Conservation (phyloP, 2,797 vertebrate species). For the Amniataba percoides region DNA sequence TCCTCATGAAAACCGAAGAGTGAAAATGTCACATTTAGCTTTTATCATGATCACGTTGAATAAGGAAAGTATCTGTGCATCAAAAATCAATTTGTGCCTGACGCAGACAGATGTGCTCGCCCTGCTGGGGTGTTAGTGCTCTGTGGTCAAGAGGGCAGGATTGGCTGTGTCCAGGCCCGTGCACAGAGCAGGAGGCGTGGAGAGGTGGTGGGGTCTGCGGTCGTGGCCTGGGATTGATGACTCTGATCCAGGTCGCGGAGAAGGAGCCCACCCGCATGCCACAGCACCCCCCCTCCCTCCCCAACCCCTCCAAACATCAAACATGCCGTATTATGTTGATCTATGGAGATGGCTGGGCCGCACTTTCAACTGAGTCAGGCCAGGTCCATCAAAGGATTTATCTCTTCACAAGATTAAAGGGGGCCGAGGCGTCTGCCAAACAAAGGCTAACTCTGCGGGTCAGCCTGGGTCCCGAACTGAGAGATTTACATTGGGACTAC, state of each 20-base stretch:
- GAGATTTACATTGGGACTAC: constrained; percentile 75
- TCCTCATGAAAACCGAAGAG: background rate
- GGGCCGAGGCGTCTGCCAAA: constrained; percentile 83
- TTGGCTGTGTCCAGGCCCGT: constrained; percentile 44
- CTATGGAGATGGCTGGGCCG: constrained; percentile 81
- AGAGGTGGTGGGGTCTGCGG: constrained; percentile 55
- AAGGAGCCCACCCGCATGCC: constrained; percentile 79
- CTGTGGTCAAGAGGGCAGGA: constrained; percentile 75
- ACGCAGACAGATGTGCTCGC: constrained; percentile 62
- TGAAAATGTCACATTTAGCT: background rate
- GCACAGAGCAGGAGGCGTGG: constrained; percentile 30
- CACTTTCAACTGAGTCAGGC: constrained; percentile 84
- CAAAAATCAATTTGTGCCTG: constrained; percentile 54
- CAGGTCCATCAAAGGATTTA: constrained; percentile 87
- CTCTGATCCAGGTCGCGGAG: constrained; percentile 59
- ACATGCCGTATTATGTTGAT: constrained; percentile 85
- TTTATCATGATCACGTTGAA: background rate
- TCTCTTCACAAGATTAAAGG: constrained; percentile 88
- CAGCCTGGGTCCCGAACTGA: constrained; percentile 73
- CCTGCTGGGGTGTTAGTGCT: constrained; percentile 60
- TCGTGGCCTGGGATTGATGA: constrained; percentile 79
- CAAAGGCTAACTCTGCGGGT: constrained; percentile 83
- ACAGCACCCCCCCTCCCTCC: constrained; percentile 35
- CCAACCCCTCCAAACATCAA: constrained; percentile 78
- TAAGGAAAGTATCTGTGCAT: constrained; percentile 43